A percentile compares a stretch with the other conserved stretches of the same genome.
phyloP scores from a whole-genome alignment of 2,113 vertebrate genomes.

The Ornithorhynchus anatinus region DNA sequence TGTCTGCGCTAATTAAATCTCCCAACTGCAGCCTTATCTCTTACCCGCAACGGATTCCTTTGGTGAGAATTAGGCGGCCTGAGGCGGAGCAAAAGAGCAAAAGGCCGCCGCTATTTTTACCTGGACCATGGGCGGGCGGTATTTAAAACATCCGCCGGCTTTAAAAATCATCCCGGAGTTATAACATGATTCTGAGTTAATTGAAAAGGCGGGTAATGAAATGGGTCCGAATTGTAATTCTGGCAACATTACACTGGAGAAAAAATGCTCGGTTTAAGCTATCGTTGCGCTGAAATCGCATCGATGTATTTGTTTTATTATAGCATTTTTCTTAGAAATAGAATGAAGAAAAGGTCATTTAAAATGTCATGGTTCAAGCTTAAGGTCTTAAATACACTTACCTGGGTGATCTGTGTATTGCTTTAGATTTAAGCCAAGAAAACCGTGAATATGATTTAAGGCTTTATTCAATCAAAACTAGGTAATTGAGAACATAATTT shows the following conservation, averaged over 20 bases:
- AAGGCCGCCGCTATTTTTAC: too few relatives aligned
- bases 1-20: too few relatives aligned
- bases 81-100: too few relatives aligned
- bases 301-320: neutral
- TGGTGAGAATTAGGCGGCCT: too few relatives aligned
- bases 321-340: conserved; percentile 2
- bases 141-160: neutral
- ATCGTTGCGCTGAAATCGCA: neutral
- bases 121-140: too few relatives aligned
- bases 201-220: neutral
- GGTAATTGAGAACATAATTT: conserved; percentile 3
- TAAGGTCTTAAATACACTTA: neutral
- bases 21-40: too few relatives aligned
- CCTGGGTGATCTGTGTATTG: neutral
- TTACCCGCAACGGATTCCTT: too few relatives aligned
- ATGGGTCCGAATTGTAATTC: neutral
- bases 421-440: neutral
- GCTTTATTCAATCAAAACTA: neutral
- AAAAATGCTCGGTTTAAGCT: neutral
- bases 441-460: neutral
- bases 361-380: neutral
- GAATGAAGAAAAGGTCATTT: neutral
- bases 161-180: neutral
- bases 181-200: neutral
- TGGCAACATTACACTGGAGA: neutral